A percentile compares a stretch with the other conserved stretches of the same genome.
phyloP scores from a whole-genome alignment of 2,113 vertebrate species.

The Aegotheles bennettii region DNA sequence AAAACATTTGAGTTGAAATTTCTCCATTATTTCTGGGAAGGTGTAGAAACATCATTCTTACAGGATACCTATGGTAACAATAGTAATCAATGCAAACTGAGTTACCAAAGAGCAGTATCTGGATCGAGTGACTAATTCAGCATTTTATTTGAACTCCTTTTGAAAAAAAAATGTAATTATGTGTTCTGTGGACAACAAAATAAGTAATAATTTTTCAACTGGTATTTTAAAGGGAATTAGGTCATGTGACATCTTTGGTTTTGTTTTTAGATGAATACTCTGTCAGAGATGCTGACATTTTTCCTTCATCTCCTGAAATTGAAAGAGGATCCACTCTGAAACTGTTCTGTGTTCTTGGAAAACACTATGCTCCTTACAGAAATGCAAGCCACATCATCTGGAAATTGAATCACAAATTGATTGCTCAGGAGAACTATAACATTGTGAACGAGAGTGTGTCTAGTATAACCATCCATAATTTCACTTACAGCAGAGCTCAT shows the following conservation, averaged over 20 bases:
- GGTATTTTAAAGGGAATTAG: background rate
- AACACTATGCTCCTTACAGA: background rate
- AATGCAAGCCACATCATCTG: slow-evolving; percentile 65
- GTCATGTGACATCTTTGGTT: background rate
- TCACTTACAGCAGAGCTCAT: slow-evolving; percentile 26
- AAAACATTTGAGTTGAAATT: background rate
- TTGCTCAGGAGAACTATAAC: background rate
- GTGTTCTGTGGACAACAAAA: background rate
- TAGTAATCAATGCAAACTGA: background rate
- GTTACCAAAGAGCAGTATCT: background rate
- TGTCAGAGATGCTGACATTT: slow-evolving; percentile 9
- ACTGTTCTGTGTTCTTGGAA: slow-evolving; percentile 34
- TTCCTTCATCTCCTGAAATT: slow-evolving; percentile 40
- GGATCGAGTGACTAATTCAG: background rate
- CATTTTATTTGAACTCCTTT: background rate
- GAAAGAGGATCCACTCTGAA: slow-evolving; percentile 36
- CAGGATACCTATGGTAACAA: background rate
- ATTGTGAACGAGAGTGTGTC: slow-evolving; percentile 50
- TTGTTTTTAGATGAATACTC: slow-evolving; percentile 25
- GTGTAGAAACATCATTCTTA: background rate
- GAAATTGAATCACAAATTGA: slow-evolving; percentile 41
- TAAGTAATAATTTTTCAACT: background rate
- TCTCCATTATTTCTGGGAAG: background rate
- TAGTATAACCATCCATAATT: slow-evolving; percentile 48
- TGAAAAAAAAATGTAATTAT: background rate